Evolutionary conservation across 2,113 vertebrate genomes (phyloP).

Genomic region (Coturnix japonica): DNA sequence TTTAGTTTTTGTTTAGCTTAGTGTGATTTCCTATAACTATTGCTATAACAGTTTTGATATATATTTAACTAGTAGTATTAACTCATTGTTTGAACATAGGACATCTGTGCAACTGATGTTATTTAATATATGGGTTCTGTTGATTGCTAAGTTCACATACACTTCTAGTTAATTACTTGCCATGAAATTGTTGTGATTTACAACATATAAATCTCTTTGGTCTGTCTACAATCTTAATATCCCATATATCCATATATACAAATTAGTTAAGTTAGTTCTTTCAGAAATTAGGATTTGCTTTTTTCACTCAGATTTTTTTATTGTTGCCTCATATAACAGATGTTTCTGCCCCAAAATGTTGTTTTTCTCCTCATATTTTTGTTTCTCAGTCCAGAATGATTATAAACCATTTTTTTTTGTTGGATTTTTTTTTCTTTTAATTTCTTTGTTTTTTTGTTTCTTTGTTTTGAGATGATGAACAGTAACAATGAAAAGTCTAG

Average conservation of each 20-base stretch:
- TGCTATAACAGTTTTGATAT: neutral
- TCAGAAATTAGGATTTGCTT: neutral
- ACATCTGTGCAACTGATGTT: neutral
- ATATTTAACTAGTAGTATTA: neutral
- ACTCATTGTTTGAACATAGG: neutral
- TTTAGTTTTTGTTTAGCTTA: neutral
- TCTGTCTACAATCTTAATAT: neutral
- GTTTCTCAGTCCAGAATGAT: neutral
- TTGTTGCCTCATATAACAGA: neutral
- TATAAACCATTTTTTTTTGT: too few species aligned
- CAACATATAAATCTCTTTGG: neutral
- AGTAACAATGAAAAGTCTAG: neutral
- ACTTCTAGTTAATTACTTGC: neutral
- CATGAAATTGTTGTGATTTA: neutral
- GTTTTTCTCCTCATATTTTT: neutral
- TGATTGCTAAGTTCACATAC: neutral
- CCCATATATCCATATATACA: neutral
- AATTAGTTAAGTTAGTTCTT: neutral
- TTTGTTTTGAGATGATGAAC: neutral
- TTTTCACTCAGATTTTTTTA: neutral
- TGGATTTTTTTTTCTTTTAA: neutral
- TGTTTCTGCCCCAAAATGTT: rapidly evolving
- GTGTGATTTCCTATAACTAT: neutral
- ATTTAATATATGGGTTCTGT: neutral
- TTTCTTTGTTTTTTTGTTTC: neutral